Percentiles rank a stretch among this genome's conserved stretches.
These are phyloP conservation scores for Melolontha melolontha DNA, from an alignment of 2,888 invertebrate species.

Conservation along the genomic window DNA sequence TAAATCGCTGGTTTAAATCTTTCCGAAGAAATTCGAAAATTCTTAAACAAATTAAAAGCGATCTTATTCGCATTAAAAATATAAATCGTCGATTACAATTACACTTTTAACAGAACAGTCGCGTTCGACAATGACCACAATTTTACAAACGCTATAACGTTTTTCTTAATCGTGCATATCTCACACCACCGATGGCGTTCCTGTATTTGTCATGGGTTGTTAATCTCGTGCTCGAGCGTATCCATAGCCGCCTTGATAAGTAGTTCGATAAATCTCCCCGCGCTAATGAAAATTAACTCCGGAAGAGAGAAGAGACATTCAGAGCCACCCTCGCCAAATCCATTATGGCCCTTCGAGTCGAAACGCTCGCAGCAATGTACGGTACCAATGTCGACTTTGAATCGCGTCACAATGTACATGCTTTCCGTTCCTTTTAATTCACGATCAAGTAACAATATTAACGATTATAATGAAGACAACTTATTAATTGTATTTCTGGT, in stretches of 20 bases:
- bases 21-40: too few relatives aligned
- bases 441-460: too few relatives aligned
- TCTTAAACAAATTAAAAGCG: too few relatives aligned
- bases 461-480: not conserved
- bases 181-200: conserved; percentile 24
- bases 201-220: conserved; percentile 51
- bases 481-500: not conserved
- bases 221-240: conserved; percentile 52
- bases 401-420: too few relatives aligned
- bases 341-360: conserved; percentile 29
- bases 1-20: too few relatives aligned
- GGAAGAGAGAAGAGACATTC: conserved; percentile 36
- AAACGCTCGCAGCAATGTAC: too few relatives aligned
- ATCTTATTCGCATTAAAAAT: too few relatives aligned
- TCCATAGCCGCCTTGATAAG: conserved; percentile 50
- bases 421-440: too few relatives aligned
- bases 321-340: conserved; percentile 43
- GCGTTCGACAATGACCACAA: not conserved
- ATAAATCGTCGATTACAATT: too few relatives aligned
- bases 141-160: not conserved
- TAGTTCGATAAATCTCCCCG: conserved; percentile 52
- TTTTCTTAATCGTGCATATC: not conserved
- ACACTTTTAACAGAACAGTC: too few relatives aligned
- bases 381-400: too few relatives aligned
- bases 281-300: conserved; percentile 54